phyloP scores from a whole-genome alignment of 1,140 invertebrate species.

The Olivierus martensii region DNA sequence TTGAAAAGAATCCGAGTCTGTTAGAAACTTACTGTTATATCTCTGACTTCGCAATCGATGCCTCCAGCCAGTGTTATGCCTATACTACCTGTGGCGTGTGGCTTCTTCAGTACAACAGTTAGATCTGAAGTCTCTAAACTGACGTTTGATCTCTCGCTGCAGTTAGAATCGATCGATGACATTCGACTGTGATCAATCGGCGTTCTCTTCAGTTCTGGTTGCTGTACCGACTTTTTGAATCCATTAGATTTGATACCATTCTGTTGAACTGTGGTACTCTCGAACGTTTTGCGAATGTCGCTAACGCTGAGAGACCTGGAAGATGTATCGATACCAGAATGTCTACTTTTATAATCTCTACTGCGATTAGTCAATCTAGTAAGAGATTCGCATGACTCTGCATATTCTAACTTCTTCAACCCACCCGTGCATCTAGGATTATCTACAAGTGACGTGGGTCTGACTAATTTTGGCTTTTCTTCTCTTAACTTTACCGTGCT shows the following conservation, averaged over 20 bases:
- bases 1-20: too few relatives aligned
- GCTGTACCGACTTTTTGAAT: too few relatives aligned
- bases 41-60: constrained; percentile 74
- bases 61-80: constrained; percentile 77
- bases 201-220: constrained; percentile 35
- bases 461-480: neutral
- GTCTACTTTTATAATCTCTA: too few relatives aligned
- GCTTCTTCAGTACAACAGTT: constrained; percentile 1
- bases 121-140: neutral
- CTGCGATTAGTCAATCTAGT: too few relatives aligned
- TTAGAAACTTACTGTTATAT: constrained; percentile 55
- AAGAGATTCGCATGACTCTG: too few relatives aligned
- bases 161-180: neutral
- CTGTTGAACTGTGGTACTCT: constrained; percentile 26
- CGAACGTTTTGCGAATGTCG: constrained; percentile 19
- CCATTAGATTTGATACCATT: constrained; percentile 14
- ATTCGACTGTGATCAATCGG: constrained; percentile 36
- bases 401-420: too few relatives aligned
- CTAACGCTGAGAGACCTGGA: constrained; percentile 15
- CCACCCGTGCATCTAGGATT: neutral
- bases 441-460: neutral
- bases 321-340: neutral
- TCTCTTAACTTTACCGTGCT: constrained; percentile 11
- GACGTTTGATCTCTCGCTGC: neutral
- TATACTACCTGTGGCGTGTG: constrained; percentile 46